A percentile compares a stretch with the other conserved stretches of the same genome.
These are phyloP conservation scores for Gonocerus acuteangulatus DNA, from an alignment of 2,888 invertebrate species.

Conservation along the genomic window DNA sequence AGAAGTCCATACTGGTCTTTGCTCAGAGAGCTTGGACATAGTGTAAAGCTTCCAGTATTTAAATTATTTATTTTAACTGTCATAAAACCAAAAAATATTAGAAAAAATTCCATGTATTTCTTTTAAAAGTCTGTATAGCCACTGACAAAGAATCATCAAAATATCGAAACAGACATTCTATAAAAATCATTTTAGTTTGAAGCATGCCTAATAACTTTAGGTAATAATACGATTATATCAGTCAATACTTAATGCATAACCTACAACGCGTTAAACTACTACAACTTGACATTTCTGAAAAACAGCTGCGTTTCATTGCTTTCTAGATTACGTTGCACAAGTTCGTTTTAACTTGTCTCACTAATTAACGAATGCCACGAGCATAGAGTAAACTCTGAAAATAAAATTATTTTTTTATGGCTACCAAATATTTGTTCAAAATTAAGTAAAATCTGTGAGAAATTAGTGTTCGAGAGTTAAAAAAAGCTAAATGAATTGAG, in stretches of 20 bases:
- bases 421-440: no score
- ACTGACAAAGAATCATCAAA: neutral
- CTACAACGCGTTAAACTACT: conserved; percentile 14
- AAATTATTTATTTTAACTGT: conserved; percentile 9
- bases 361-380: no score
- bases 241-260: conserved; percentile 3
- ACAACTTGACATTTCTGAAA: conserved; percentile 17
- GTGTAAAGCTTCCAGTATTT: conserved; percentile 3
- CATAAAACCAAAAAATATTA: neutral
- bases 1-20: conserved; percentile 50
- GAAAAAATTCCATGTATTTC: neutral
- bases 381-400: no score
- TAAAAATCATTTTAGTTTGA: neutral
- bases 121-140: neutral
- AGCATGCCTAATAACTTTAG: neutral
- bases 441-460: no score
- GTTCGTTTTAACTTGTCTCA: no score
- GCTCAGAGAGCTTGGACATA: conserved; percentile 30
- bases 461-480: no score
- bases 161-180: neutral
- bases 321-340: neutral
- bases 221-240: neutral
- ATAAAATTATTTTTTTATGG: no score
- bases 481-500: no score
- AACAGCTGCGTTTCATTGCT: conserved; percentile 8